Percentiles rank a stretch among this genome's conserved stretches.
phyloP scores from a whole-genome alignment of 1,140 invertebrate species.

The Amyelois transitella region DNA sequence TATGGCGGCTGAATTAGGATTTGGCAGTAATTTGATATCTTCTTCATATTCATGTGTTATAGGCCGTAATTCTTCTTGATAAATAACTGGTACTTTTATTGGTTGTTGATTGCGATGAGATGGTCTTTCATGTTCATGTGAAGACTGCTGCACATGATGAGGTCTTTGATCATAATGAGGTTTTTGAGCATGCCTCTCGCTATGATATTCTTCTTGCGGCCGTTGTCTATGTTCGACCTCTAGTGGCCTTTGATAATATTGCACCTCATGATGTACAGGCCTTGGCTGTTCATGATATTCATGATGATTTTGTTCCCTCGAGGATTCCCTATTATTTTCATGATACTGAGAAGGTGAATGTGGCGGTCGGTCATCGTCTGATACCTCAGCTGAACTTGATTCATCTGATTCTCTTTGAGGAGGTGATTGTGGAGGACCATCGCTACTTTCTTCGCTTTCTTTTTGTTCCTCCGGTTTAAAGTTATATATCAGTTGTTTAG shows the following conservation, averaged over 20 bases:
- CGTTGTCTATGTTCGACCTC: constrained; percentile 12
- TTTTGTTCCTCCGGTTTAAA: constrained; percentile 39
- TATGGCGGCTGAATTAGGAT: constrained; percentile 28
- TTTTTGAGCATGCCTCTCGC: neutral
- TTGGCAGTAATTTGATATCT: constrained; percentile 35
- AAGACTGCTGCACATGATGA: neutral
- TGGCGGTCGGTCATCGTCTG: constrained; percentile 13
- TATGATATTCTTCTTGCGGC: neutral
- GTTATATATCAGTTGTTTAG: constrained; percentile 45
- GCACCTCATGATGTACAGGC: constrained; percentile 16
- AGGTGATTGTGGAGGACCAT: constrained; percentile 5
- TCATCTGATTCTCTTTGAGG: constrained; percentile 17
- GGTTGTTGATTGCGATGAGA: neutral
- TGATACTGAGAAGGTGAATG: neutral
- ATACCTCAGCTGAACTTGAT: constrained; percentile 13
- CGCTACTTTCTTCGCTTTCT: constrained; percentile 16
- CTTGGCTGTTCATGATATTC: constrained; percentile 4
- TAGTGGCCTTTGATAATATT: constrained; percentile 5
- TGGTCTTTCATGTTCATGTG: neutral
- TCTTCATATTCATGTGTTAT: constrained; percentile 44
- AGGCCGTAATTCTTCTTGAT: constrained; percentile 21
- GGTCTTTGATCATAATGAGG: neutral
- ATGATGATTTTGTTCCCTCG: constrained; percentile 6
- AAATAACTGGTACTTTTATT: constrained; percentile 13
- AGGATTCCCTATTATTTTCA: constrained; percentile 12